Evolutionary conservation across 2,888 invertebrate species (phyloP).

Genomic region (Epirrhoe tristata): DNA sequence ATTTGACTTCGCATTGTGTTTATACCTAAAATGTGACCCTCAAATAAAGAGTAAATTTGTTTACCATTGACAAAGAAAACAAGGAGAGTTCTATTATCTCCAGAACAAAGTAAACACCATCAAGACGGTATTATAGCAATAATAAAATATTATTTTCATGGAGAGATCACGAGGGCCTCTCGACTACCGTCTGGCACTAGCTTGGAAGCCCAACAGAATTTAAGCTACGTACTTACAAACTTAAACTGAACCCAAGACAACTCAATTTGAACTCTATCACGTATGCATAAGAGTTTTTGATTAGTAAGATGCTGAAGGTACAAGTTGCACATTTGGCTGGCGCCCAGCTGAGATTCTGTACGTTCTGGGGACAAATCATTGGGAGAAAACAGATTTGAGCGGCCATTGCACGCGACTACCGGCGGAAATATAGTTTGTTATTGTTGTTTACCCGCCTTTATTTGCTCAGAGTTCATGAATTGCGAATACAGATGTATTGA

Average conservation of each 20-base stretch:
- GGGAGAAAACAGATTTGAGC: conserved; percentile 82
- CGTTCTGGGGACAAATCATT: conserved; percentile 82
- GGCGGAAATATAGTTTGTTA: conserved; percentile 68
- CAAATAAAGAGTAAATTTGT: conserved; percentile 39
- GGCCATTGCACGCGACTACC: conserved; percentile 67
- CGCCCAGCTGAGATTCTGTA: conserved; percentile 78
- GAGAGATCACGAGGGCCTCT: conserved; percentile 72
- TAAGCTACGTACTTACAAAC: conserved; percentile 69
- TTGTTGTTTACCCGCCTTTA: conserved; percentile 62
- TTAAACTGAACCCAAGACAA: conserved; percentile 22
- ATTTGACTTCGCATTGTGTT: conserved; percentile 23
- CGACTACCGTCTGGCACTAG: conserved; percentile 62
- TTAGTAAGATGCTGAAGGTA: conserved; percentile 48
- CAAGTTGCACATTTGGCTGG: conserved; percentile 78
- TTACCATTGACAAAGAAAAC: conserved; percentile 40
- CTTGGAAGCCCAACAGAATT: conserved; percentile 69
- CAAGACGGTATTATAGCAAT: conserved; percentile 61
- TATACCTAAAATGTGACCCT: conserved; percentile 18
- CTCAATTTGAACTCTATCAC: conserved; percentile 48
- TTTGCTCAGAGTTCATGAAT: conserved; percentile 54
- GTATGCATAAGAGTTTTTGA: conserved; percentile 37
- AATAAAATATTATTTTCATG: conserved; percentile 81
- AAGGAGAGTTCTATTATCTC: conserved; percentile 39
- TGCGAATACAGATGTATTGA: conserved; percentile 44
- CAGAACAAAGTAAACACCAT: conserved; percentile 58